These are phyloP conservation scores for Xenopus petersii DNA, from an alignment of 2,797 vertebrate genomes.

Conservation along the genomic window DNA sequence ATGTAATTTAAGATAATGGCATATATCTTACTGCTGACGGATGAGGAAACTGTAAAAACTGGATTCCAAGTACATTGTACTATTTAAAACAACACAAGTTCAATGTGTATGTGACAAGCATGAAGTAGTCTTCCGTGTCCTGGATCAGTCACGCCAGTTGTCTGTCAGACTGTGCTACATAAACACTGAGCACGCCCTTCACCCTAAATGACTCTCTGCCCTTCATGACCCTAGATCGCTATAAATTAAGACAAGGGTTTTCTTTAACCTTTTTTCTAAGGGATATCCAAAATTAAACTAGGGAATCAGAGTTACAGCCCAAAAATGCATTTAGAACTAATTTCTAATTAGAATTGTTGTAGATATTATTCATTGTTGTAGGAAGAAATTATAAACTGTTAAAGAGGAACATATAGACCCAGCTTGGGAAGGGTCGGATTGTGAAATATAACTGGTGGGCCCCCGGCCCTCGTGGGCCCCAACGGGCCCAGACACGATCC, in stretches of 20 bases:
- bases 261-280: too few species aligned
- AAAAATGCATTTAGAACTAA: too few species aligned
- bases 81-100: conserved; percentile 35
- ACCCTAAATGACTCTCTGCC: conserved; percentile 11
- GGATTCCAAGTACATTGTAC: conserved; percentile 19
- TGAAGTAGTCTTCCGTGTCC: conserved; percentile 17
- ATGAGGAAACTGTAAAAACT: conserved; percentile 27
- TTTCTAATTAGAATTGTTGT: too few species aligned
- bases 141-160: conserved; percentile 32
- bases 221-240: conserved; percentile 30
- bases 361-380: too few species aligned
- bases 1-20: not conserved
- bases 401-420: too few species aligned
- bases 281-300: too few species aligned
- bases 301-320: too few species aligned
- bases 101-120: conserved; percentile 27
- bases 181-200: conserved; percentile 11
- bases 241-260: conserved; percentile 3
- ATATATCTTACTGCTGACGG: conserved; percentile 21
- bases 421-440: too few species aligned
- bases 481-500: too few species aligned
- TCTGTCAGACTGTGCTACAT: conserved; percentile 14
- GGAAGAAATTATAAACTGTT: too few species aligned
- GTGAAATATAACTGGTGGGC: too few species aligned
- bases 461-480: too few species aligned